Evolutionary conservation across 1,140 invertebrate genomes (phyloP).

Genomic region (Sarcophaga peregrina): DNA sequence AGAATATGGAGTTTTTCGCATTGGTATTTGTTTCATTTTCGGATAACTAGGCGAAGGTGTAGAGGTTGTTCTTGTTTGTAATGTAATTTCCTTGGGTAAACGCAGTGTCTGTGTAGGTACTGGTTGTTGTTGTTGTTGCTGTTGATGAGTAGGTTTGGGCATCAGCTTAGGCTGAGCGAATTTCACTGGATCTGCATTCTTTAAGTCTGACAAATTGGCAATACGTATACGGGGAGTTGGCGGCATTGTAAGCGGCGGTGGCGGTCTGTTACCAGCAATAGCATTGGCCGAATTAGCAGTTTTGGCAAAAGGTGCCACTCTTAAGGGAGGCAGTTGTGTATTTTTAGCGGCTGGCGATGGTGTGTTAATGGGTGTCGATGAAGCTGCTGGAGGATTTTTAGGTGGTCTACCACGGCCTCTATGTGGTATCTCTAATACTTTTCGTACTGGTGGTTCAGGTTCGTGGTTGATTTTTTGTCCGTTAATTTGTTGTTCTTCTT

Average conservation of each 20-base stretch:
- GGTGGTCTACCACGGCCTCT: constrained; percentile 19
- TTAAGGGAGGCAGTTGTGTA: constrained; percentile 50
- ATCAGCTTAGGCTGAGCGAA: neutral
- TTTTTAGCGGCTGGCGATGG: constrained; percentile 6
- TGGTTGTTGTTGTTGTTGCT: constrained; percentile 51
- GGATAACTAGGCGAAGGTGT: constrained; percentile 40
- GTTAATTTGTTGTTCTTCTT: constrained; percentile 43
- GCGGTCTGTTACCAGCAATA: constrained; percentile 45
- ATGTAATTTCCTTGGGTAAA: constrained; percentile 49
- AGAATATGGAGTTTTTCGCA: constrained; percentile 56
- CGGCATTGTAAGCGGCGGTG: constrained; percentile 42
- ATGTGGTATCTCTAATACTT: constrained; percentile 23
- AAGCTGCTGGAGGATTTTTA: neutral
- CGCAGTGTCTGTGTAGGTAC: neutral
- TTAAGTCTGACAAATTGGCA: neutral
- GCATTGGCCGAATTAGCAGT: neutral
- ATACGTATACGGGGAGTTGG: constrained; percentile 16
- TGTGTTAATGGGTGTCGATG: constrained; percentile 29
- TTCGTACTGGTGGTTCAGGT: neutral
- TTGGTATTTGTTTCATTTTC: constrained; percentile 53
- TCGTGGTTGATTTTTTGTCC: neutral
- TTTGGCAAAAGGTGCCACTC: constrained; percentile 52
- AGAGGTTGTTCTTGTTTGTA: constrained; percentile 47
- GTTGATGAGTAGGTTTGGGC: neutral
- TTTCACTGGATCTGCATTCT: neutral